Evolutionary conservation across 2,113 vertebrate genomes (phyloP), one percentile per base, ranked within the genome.

Genomic region (Oxygymnocypris stewartii): DNA sequence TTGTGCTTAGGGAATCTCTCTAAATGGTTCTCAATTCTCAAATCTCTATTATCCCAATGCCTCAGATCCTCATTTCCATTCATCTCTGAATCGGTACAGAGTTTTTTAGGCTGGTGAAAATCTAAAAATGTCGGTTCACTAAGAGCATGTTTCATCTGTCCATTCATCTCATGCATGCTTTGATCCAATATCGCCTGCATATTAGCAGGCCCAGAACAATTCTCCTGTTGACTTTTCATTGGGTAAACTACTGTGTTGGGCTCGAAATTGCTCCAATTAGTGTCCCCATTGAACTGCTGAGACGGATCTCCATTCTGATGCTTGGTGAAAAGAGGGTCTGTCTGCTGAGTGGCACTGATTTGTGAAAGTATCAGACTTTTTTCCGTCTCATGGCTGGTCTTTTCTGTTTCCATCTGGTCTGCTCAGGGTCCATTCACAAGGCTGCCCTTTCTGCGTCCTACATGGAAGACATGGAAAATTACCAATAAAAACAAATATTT

Each of bases 391-490:
- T 99, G 96, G 92, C 93, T 96, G 93, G 94, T 94, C 95, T 96
- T 95, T 91, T 97, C 96, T 95, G 96, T 96, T 98, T 99, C 98
- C 98, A 99, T 99, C 97, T 97, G 98, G 97, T 95, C 97, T 96
- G 95, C 94, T 97, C 93, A 95, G 93, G 93, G 96, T 96, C 97
- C 97, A 98, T 99, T 96, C 97, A 98, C 96, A 92, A 95, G 95
- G 95, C 95, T 97, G 95, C 95, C 96, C 96, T 97, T 90, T 93
- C 89, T 96, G 92, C 88, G 93, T 96, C 94, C 92, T 95, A 90
- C 86, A 93, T 6, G 10, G 13, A 40, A 61, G 23, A 80, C 4
- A 37, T 10, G 20, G 31, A n/a, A 63, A 25, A 35, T 7, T 37
- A 59, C 23, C 51, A 59, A 12, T 37, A 47, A 40, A 59, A 79